phyloP scores from a whole-genome alignment of 2,113 vertebrate genomes.

The Pitta sordida region DNA sequence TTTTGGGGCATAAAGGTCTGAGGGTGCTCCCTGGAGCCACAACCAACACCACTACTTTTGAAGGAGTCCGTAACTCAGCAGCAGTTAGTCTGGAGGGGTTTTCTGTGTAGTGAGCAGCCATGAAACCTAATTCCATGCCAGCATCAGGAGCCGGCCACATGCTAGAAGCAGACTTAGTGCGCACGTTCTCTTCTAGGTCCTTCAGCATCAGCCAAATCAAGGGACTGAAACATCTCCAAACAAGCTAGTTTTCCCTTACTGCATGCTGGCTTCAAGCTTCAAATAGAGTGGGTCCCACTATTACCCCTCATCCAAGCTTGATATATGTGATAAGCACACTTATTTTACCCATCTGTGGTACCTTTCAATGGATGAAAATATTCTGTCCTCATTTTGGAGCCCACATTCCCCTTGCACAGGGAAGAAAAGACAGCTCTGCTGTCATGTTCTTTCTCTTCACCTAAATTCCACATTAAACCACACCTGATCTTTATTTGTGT shows the following conservation, averaged over 20 bases:
- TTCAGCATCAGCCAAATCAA: background rate
- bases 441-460: background rate
- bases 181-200: background rate
- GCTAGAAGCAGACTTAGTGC: background rate
- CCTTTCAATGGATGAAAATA: background rate
- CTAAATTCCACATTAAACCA: background rate
- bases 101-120: background rate
- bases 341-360: background rate
- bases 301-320: background rate
- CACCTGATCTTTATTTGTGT: background rate
- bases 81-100: background rate
- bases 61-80: background rate
- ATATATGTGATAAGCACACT: background rate
- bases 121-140: background rate
- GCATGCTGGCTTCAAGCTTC: background rate
- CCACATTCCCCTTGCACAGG: background rate
- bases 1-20: background rate
- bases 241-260: background rate
- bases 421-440: background rate
- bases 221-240: background rate
- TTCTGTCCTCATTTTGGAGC: background rate
- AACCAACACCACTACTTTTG: background rate
- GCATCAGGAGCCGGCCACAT: background rate
- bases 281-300: background rate
- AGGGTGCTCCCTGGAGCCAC: background rate